A percentile compares a stretch with the other conserved stretches of the same genome.
These are phyloP conservation scores for Apostichopus leukothele DNA, from an alignment of 53 echinoderm and acorn worm genomes.

Conservation along the genomic window DNA sequence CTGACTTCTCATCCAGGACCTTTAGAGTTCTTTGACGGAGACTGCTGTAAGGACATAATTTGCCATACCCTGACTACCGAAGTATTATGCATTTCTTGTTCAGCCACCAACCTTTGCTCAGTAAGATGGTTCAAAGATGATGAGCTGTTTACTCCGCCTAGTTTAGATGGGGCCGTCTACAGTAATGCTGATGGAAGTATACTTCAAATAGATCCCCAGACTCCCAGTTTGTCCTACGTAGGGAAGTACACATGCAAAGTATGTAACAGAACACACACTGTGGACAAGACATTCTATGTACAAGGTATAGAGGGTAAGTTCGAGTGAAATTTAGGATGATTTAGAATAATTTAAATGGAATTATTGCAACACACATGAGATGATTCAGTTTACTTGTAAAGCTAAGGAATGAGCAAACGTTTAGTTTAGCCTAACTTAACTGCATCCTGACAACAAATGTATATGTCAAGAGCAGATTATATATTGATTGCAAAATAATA, in stretches of 20 bases:
- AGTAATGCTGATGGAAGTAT: background rate
- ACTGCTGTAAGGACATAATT: background rate
- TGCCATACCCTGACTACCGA: background rate
- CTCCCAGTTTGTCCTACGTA: background rate
- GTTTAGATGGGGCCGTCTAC: background rate
- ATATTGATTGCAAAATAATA: no score
- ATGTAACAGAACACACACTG: background rate
- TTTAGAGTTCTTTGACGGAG: background rate
- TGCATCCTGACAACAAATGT: no score
- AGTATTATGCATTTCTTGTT: slow-evolving; percentile 10
- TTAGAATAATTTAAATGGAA: no score
- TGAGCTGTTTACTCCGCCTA: background rate
- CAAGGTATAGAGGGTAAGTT: background rate
- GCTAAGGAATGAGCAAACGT: no score
- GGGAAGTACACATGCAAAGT: slow-evolving; percentile 8
- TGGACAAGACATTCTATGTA: background rate
- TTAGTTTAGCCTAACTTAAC: no score
- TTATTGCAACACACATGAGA: no score
- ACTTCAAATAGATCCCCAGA: background rate
- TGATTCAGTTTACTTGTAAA: no score
- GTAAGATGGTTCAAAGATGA: slow-evolving; percentile 25
- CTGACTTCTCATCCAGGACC: background rate
- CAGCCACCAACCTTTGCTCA: slow-evolving; percentile 2
- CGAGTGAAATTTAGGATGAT: background rate
- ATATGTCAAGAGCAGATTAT: no score